phyloP scores from a whole-genome alignment of 2,888 invertebrate species.

The Euplexia lucipara region DNA sequence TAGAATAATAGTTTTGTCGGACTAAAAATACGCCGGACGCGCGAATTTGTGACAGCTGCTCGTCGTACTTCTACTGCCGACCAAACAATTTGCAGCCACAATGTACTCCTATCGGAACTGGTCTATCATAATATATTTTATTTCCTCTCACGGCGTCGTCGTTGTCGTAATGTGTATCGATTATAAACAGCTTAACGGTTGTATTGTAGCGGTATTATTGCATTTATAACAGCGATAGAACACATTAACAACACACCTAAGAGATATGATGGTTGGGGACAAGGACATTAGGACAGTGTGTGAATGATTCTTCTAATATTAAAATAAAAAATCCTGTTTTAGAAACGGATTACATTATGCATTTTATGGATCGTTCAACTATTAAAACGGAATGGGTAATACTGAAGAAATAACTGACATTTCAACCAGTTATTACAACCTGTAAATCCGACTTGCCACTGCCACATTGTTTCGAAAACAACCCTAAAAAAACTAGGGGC shows the following conservation, averaged over 20 bases:
- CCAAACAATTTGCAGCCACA: constrained; percentile 49
- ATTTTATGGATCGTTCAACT: too few relatives aligned
- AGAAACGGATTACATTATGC: too few relatives aligned
- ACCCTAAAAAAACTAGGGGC: too few relatives aligned
- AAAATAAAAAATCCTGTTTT: constrained; percentile 12
- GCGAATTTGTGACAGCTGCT: constrained; percentile 70
- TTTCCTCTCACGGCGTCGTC: constrained; percentile 33
- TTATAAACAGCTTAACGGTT: constrained; percentile 35
- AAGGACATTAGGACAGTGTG: neutral
- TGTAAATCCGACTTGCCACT: too few relatives aligned
- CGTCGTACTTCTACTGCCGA: constrained; percentile 46
- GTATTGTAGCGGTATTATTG: constrained; percentile 43
- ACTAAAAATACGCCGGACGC: constrained; percentile 78
- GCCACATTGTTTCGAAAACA: too few relatives aligned
- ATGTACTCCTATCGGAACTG: constrained; percentile 49
- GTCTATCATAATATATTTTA: constrained; percentile 43
- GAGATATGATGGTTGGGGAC: constrained; percentile 5
- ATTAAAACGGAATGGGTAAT: neutral
- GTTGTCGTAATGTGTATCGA: constrained; percentile 34
- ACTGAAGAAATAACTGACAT: neutral
- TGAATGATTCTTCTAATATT: constrained; percentile 21
- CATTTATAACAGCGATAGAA: constrained; percentile 20
- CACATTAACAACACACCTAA: constrained; percentile 7
- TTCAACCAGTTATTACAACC: neutral
- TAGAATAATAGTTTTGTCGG: constrained; percentile 61